Percentiles rank a stretch among this genome's conserved stretches.
Evolutionary conservation across 2,797 vertebrate species (phyloP).

Genomic region (Natrix natrix): DNA sequence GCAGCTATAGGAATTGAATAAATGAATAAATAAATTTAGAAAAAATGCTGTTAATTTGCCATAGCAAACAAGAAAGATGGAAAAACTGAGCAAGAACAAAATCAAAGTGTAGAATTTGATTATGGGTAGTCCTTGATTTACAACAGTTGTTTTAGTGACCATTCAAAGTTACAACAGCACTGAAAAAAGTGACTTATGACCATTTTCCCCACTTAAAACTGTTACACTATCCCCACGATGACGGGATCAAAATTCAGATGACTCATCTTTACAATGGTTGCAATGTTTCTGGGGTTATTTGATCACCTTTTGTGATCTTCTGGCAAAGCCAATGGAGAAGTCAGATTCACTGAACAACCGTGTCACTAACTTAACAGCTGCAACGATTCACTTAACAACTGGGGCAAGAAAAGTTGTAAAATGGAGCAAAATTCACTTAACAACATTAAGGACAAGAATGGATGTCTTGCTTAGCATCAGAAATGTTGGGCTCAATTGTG

Average conservation of each 20-base stretch:
- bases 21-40: not conserved
- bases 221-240: not conserved
- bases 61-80: not conserved
- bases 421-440: not conserved
- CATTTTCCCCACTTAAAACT: not conserved
- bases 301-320: not conserved
- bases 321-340: not conserved
- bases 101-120: not conserved
- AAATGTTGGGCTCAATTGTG: not conserved
- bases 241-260: not conserved
- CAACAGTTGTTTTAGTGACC: not conserved
- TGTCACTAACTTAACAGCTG: not conserved
- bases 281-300: not conserved
- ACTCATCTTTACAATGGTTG: not conserved
- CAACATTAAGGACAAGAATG: no score
- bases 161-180: not conserved
- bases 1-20: not conserved
- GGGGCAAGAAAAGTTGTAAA: not conserved
- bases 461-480: not conserved
- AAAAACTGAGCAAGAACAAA: not conserved
- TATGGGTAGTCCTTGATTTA: not conserved
- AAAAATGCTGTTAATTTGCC: conserved; percentile 5
- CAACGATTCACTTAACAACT: not conserved
- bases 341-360: not conserved
- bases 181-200: not conserved